These are phyloP conservation scores for Falcunculus frontatus DNA, from an alignment of 2,113 vertebrate genomes.

Conservation along the genomic window DNA sequence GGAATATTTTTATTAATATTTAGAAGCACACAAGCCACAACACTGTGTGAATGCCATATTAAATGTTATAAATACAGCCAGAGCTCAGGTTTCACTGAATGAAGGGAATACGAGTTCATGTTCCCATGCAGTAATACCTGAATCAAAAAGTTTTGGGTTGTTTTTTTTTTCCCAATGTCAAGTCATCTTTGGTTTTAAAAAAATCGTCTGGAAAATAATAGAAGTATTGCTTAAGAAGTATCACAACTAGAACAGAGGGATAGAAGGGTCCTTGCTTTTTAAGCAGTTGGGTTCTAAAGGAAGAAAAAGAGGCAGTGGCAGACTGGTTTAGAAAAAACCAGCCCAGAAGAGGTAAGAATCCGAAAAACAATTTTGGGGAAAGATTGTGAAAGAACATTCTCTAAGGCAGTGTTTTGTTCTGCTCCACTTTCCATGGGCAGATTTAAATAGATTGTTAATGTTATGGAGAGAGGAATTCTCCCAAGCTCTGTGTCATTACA, in stretches of 20 bases:
- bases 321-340: background rate
- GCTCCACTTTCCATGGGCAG: background rate
- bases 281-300: background rate
- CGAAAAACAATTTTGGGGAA: background rate
- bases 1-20: background rate
- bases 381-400: background rate
- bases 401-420: background rate
- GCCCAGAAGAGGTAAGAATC: background rate
- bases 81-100: background rate
- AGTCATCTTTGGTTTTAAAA: background rate
- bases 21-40: background rate
- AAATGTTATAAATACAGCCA: background rate
- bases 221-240: background rate
- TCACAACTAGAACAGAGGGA: background rate
- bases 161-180: background rate
- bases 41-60: background rate
- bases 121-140: background rate
- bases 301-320: background rate
- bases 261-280: background rate
- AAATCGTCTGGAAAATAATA: background rate
- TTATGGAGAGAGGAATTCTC: background rate
- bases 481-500: background rate
- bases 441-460: background rate
- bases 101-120: background rate
- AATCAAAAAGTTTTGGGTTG: background rate